Base-by-base conservation (phyloP, 2,888 invertebrate genomes). In the Polyploca ridens region DNA sequence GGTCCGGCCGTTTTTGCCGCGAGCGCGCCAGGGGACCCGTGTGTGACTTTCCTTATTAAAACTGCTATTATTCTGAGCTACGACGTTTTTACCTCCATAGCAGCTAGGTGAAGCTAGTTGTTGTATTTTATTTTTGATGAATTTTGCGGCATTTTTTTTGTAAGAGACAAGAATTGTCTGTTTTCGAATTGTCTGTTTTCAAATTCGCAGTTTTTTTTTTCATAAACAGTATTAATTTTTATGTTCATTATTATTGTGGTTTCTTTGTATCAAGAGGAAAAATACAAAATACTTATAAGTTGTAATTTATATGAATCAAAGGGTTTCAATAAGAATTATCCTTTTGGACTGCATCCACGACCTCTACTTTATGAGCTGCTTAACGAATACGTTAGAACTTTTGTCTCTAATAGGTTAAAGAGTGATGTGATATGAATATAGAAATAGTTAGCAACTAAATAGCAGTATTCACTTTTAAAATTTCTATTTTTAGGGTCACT, bases 1-100 rank as follows among this genome's bases (percentile, higher is more conserved):
- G 19, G 54, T 10, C 7, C 61, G 41, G 14, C 5, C 13, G 19
- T 61, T 61, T 61, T 61, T 61, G 61, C 61, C 16, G 54, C 54
- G 54, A n/a, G 46, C 10, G 54, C 54, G 8, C 16, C 6, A 7
- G 19, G 54, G 54, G 54, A 19, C 19, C 54, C n/a, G 49, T n/a
- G 38, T 41, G 41, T 13, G 41, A 41, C 41, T 41, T 41, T 41
- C 41, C 41, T 41, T 41, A 41, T 41, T 41, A 41, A 13, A 41
- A 54, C 54, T 19, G 54, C 54, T 54, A 10, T n/a, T 54, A 54
- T 54, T 19, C 19, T 19, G 14, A 19, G 16, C 16, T 16, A 16
- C n/a, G 6, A 16, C 2, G 16, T 49, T 5, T 27, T 46, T n/a
- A 46, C 46, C 46, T 46, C n/a, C 46, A 46, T 46, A 46, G n/a